These are phyloP conservation scores for Thecophora atra DNA, from an alignment of 2,888 invertebrate genomes.

Conservation along the genomic window DNA sequence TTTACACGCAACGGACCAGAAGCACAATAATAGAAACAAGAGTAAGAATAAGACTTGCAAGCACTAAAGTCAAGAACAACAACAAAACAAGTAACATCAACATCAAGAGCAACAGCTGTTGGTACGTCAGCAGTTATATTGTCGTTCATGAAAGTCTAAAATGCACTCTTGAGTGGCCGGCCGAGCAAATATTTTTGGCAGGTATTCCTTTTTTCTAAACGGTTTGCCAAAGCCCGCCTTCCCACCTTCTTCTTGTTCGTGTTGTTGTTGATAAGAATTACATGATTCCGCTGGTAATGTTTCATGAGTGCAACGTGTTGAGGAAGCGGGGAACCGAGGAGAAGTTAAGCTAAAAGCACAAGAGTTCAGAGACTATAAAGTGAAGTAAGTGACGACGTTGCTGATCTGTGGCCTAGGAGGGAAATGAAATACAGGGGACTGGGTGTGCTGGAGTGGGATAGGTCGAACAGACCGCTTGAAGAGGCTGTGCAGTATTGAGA, in stretches of 20 bases:
- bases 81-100: not conserved
- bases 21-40: not conserved
- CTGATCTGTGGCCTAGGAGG: not conserved
- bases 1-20: not conserved
- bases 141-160: conserved; percentile 14
- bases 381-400: not conserved
- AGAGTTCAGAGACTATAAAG: not conserved
- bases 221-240: not conserved
- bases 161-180: conserved; percentile 27
- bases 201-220: conserved; percentile 1
- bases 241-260: not conserved
- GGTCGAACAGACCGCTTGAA: too few relatives aligned
- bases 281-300: not conserved
- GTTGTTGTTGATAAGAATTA: not conserved
- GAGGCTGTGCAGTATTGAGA: not conserved
- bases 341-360: not conserved
- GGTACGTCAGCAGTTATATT: not conserved
- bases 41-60: too few relatives aligned
- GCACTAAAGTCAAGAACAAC: conserved; percentile 3
- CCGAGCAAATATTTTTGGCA: conserved; percentile 26
- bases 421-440: not conserved
- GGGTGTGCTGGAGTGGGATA: not conserved
- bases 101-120: conserved; percentile 16
- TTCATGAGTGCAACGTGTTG: not conserved
- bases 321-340: not conserved